phyloP scores from a whole-genome alignment of 2,888 invertebrate genomes.

The Nemotelus nigrinus region DNA sequence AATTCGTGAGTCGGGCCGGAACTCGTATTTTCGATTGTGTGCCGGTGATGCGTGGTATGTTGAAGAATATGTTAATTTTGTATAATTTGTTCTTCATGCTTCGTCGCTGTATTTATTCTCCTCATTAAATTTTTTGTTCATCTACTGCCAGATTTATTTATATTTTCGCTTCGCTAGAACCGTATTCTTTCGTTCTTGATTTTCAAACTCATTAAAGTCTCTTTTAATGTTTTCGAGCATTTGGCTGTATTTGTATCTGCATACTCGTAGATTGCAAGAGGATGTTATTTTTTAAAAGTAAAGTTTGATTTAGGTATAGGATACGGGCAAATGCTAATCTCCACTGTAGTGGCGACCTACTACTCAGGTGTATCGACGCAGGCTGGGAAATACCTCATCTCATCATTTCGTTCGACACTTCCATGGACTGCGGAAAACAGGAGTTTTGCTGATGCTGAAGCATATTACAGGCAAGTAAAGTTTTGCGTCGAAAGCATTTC shows the following conservation, averaged over 20 bases:
- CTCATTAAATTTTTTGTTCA: no score
- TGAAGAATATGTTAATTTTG: neutral
- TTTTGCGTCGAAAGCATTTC: neutral
- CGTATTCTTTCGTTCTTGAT: no score
- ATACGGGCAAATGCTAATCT: slow-evolving; percentile 18
- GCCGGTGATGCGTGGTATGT: slow-evolving; percentile 24
- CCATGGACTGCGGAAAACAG: neutral
- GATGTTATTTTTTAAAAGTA: no score
- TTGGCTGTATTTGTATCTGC: no score
- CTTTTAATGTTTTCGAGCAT: no score
- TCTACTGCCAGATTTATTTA: no score
- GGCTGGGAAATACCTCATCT: slow-evolving; percentile 13
- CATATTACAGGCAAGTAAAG: neutral
- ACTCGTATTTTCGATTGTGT: slow-evolving; percentile 32
- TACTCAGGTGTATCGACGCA: slow-evolving; percentile 20
- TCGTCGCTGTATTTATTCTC: no score
- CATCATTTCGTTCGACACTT: neutral
- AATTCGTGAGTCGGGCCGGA: slow-evolving; percentile 30
- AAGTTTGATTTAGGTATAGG: slow-evolving; percentile 13
- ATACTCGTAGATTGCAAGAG: no score
- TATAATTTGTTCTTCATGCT: neutral
- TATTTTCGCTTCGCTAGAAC: no score
- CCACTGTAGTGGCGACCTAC: slow-evolving; percentile 4
- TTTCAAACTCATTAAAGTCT: no score
- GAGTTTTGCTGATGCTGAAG: neutral